Evolutionary conservation across 1,140 invertebrate species (phyloP).

Genomic region (Cydia splendana): DNA sequence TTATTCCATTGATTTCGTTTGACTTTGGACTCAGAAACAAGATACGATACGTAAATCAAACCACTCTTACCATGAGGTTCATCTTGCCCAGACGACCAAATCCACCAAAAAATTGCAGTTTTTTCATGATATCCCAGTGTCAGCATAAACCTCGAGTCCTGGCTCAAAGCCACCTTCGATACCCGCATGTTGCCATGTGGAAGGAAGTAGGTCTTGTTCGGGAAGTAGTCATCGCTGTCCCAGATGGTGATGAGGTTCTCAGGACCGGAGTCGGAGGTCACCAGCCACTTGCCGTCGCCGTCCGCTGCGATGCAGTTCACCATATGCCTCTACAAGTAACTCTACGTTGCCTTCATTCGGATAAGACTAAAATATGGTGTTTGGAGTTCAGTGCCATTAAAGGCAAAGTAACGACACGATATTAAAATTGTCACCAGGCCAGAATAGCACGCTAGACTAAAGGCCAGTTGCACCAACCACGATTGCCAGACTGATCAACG

Average conservation of each 20-base stretch:
- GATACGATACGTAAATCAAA: neutral
- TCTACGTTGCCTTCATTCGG: neutral
- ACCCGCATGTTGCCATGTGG: constrained; percentile 68
- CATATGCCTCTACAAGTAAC: constrained; percentile 68
- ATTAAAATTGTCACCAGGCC: too few relatives aligned
- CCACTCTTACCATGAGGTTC: constrained; percentile 74
- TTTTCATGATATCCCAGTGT: constrained; percentile 74
- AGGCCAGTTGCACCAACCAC: too few relatives aligned
- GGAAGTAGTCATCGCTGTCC: constrained; percentile 75
- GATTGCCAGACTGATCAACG: too few relatives aligned
- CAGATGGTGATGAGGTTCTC: constrained; percentile 81
- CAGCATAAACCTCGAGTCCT: constrained; percentile 80
- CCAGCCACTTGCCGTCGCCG: constrained; percentile 75
- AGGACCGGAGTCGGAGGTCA: constrained; percentile 78
- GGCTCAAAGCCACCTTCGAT: constrained; percentile 75
- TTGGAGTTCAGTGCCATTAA: too few relatives aligned
- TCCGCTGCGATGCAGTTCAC: constrained; percentile 72
- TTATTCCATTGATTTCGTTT: neutral
- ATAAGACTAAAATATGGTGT: too few relatives aligned
- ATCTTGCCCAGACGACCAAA: constrained; percentile 79
- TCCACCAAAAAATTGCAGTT: constrained; percentile 78
- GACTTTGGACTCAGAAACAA: too few relatives aligned
- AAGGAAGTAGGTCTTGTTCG: constrained; percentile 77
- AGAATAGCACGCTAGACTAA: too few relatives aligned
- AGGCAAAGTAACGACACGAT: too few relatives aligned